Base-by-base conservation (phyloP, 2,888 invertebrate genomes). In the Parnassius apollo region DNA sequence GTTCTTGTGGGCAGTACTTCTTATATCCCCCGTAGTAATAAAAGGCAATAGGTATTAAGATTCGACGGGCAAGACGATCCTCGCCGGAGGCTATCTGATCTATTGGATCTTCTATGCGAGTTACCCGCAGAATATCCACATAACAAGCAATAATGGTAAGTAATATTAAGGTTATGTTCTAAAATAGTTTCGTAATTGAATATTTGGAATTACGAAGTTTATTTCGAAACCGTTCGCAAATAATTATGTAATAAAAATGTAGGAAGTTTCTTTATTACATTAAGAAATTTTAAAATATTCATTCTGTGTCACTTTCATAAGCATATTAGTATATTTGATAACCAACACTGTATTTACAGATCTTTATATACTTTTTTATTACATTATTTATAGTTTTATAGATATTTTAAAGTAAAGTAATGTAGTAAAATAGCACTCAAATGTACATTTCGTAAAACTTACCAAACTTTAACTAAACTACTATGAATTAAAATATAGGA, bases 31-130 rank as follows among this genome's bases (percentile, higher is more conserved):
- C 65, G 68, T 65, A 66, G 81, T 78, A 85, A 86, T 87, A 86
- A 87, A 85, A 84, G 79, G 73, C 79, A 75, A 72, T 69, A 68
- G 75, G 77, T 87, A 87, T 86, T 86, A 87, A 85, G 82, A 86
- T 83, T 83, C 83, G 75, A 74, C 71, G 71, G 74, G 77, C 70
- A 65, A 72, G 68, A 62, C 70, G 68, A 75, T 76, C 86, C 86
- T 82, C 81, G 88, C 87, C 85, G 61, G 70, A 68, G 81, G 83
- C 81, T 72, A 74, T 75, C 81, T 81, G 83, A 59, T 64, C 49
- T 49, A 49, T 85, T 79, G 80, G 74, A 72, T 71, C 71, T 69
- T 57, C 59, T 69, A 13, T 73, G 70, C 70, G 69, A 71, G 73
- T 65, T 74, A 69, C 63, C 65, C 67, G 68, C 70, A 68, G 55